These are phyloP conservation scores for Pseudochaenichthys georgianus DNA, from an alignment of 2,797 vertebrate species.

Conservation along the genomic window DNA sequence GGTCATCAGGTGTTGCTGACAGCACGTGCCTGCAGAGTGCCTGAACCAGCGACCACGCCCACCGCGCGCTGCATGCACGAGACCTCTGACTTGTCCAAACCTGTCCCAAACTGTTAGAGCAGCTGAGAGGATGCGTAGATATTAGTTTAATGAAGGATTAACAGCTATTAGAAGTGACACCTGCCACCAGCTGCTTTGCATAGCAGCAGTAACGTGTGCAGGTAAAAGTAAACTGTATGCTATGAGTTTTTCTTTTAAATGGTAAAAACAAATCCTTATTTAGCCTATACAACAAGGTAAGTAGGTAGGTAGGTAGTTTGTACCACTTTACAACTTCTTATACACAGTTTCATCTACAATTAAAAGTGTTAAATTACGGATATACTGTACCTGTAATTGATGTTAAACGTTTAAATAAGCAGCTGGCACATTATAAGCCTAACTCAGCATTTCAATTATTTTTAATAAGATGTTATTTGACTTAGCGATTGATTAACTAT, in stretches of 20 bases:
- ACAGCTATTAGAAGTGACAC: background rate
- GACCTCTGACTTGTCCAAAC: background rate
- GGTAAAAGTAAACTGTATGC: background rate
- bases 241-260: no score
- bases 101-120: background rate
- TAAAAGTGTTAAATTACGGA: background rate
- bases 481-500: no score
- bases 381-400: background rate
- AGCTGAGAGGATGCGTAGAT: background rate
- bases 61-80: background rate
- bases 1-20: conserved; percentile 57
- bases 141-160: background rate
- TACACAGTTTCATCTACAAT: no score
- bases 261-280: no score
- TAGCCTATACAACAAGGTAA: no score
- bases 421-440: no score
- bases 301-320: no score
- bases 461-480: no score
- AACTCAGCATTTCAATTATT: no score
- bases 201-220: background rate
- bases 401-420: background rate
- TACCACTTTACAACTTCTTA: no score
- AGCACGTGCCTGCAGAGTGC: conserved; percentile 36
- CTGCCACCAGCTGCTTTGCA: background rate
- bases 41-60: conserved; percentile 47